Conservation (phyloP, 2,113 vertebrate genomes). For the Hydrolagus affinis region DNA sequence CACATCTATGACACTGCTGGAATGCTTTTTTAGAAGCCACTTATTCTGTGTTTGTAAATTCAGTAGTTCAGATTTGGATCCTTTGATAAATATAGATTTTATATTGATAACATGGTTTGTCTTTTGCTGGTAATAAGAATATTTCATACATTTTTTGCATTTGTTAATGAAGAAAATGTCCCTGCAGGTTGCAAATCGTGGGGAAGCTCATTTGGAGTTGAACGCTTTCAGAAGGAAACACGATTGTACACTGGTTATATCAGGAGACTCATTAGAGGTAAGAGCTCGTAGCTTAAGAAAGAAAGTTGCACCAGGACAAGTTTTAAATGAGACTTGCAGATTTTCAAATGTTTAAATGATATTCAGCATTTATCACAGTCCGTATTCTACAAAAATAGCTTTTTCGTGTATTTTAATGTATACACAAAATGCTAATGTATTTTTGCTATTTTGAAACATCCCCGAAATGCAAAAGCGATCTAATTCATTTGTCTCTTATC, state of each 20-base stretch:
- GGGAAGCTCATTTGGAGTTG: constrained; percentile 92
- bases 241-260: constrained; percentile 91
- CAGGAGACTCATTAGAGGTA: constrained; percentile 94
- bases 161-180: neutral
- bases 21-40: too few species aligned
- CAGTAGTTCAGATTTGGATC: neutral
- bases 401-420: neutral
- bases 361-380: neutral
- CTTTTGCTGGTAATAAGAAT: too few species aligned
- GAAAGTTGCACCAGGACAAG: neutral
- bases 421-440: neutral
- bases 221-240: constrained; percentile 95
- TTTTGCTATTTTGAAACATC: neutral
- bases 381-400: neutral
- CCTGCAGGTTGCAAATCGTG: constrained; percentile 73
- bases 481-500: too few species aligned
- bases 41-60: too few species aligned
- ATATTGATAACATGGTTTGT: neutral
- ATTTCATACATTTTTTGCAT: neutral
- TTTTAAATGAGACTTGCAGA: neutral
- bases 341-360: neutral
- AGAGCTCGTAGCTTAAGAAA: constrained; percentile 30
- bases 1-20: too few species aligned
- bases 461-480: too few species aligned
- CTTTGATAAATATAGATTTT: neutral